Evolutionary conservation across 2,888 invertebrate species (phyloP).

Genomic region (Bimastos eiseni): DNA sequence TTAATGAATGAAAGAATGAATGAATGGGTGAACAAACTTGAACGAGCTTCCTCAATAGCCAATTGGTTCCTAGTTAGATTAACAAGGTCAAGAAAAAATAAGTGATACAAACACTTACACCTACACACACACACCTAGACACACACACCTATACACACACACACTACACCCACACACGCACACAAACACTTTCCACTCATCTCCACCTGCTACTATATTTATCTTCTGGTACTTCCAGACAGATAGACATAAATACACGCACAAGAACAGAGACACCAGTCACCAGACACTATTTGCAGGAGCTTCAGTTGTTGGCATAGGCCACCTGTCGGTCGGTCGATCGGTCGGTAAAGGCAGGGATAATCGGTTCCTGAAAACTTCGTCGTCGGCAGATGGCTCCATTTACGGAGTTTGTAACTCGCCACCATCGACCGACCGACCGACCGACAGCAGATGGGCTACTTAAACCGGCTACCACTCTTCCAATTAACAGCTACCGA

Average conservation of each 20-base stretch:
- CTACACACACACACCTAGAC: too few relatives aligned
- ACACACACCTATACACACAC: too few relatives aligned
- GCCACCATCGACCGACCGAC: neutral
- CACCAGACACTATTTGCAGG: neutral
- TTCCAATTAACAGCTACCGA: slow-evolving; percentile 6
- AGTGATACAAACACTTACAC: too few relatives aligned
- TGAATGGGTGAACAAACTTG: neutral
- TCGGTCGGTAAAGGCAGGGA: neutral
- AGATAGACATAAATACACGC: neutral
- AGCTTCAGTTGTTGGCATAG: neutral
- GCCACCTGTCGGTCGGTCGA: neutral
- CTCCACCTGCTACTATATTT: neutral
- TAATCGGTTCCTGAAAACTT: neutral
- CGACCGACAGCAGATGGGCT: neutral
- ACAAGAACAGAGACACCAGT: too few relatives aligned
- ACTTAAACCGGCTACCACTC: slow-evolving; percentile 3
- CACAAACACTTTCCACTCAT: neutral
- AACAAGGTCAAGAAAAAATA: neutral
- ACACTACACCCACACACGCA: too few relatives aligned
- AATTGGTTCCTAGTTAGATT: neutral
- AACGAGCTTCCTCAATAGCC: neutral
- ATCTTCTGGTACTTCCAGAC: neutral
- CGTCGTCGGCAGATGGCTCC: neutral
- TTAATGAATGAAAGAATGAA: neutral
- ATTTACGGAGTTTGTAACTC: neutral